Percentiles rank a stretch among this genome's conserved stretches.
These are phyloP conservation scores for Adelognathus sp. DNA, from an alignment of 2,888 invertebrate species.

Conservation along the genomic window DNA sequence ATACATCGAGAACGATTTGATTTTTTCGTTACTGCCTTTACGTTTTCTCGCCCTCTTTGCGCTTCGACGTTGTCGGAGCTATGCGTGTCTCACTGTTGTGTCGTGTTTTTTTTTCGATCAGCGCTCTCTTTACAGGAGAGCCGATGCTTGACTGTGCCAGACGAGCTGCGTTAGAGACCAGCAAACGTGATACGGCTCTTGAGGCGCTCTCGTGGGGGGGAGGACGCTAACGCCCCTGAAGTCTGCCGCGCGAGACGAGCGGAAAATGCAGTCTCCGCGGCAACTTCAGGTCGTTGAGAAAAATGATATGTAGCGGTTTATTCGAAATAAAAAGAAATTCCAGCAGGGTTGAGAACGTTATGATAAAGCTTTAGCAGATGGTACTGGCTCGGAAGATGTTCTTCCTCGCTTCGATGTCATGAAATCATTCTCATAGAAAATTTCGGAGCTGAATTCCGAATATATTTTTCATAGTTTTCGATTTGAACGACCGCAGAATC, in stretches of 20 bases:
- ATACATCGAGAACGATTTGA: slow-evolving; percentile 63
- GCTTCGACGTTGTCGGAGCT: slow-evolving; percentile 1
- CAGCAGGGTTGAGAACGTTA: no score
- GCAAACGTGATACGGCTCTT: slow-evolving; percentile 29
- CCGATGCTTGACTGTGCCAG: slow-evolving; percentile 26
- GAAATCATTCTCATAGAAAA: no score
- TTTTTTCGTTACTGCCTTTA: no score
- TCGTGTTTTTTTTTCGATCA: neutral
- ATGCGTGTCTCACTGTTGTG: neutral
- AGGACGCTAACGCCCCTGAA: neutral
- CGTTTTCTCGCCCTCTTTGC: neutral
- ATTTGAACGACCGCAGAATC: no score
- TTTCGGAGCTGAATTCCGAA: no score
- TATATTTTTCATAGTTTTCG: no score
- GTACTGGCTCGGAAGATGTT: no score
- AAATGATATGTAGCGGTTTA: no score
- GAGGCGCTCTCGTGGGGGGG: neutral
- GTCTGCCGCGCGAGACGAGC: neutral
- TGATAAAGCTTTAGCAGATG: no score
- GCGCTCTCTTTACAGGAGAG: neutral
- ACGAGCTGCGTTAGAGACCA: neutral
- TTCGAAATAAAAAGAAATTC: neutral
- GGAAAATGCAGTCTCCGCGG: no score
- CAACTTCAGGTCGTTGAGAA: no score
- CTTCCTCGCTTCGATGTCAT: no score